Evolutionary conservation across 2,113 vertebrate genomes (phyloP).

Genomic region (Andinoacara biseriatus): DNA sequence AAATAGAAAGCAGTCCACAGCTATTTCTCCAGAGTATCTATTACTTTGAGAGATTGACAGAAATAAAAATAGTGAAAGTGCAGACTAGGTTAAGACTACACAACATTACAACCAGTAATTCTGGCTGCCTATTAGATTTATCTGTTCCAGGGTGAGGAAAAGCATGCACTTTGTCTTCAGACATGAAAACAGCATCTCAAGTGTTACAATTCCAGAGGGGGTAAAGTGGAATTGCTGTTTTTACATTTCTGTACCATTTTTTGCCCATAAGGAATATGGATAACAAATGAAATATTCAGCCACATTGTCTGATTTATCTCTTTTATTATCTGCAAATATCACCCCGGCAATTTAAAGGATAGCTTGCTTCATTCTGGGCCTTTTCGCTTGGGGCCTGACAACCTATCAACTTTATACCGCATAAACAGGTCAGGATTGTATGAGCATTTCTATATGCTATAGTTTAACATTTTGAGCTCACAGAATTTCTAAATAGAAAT

Average conservation of each 20-base stretch:
- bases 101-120: conserved; percentile 84
- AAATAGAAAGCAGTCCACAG: conserved; percentile 52
- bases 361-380: conserved; percentile 77
- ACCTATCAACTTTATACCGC: conserved; percentile 81
- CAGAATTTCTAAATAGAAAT: conserved; percentile 79
- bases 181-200: conserved; percentile 82
- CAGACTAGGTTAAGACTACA: conserved; percentile 77
- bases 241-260: conserved; percentile 86
- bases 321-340: conserved; percentile 85
- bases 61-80: conserved; percentile 64
- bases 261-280: conserved; percentile 90
- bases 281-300: conserved; percentile 92
- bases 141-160: conserved; percentile 74
- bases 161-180: conserved; percentile 82
- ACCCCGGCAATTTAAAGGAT: conserved; percentile 85
- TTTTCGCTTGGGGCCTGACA: conserved; percentile 82
- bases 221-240: conserved; percentile 84
- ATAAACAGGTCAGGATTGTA: conserved; percentile 85
- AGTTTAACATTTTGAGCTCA: conserved; percentile 75
- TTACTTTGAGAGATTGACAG: conserved; percentile 70
- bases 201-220: conserved; percentile 84
- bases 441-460: conserved; percentile 78
- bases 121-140: conserved; percentile 81
- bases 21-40: conserved; percentile 56
- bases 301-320: conserved; percentile 90